Evolutionary conservation across 2,888 invertebrate species (phyloP).

Genomic region (Eupithecia dodoneata): DNA sequence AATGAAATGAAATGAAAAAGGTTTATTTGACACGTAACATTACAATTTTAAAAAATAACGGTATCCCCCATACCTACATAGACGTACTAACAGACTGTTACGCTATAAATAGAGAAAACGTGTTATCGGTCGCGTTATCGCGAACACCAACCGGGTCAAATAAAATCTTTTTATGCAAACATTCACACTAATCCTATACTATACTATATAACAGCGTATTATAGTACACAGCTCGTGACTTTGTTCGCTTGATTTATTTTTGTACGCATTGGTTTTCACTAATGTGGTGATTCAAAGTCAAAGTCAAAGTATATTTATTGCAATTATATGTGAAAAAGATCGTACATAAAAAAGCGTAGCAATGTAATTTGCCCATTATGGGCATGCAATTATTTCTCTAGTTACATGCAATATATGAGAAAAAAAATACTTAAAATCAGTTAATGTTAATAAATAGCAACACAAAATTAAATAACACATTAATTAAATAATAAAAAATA

Average conservation of each 20-base stretch:
- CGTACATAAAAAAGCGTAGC: too few relatives aligned
- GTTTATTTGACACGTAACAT: too few relatives aligned
- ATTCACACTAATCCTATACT: background rate
- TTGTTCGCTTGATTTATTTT: background rate
- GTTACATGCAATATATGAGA: too few relatives aligned
- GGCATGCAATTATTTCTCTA: too few relatives aligned
- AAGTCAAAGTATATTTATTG: too few relatives aligned
- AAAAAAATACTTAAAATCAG: too few relatives aligned
- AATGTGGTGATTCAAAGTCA: background rate
- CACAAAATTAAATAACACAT: too few relatives aligned
- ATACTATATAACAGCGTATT: background rate
- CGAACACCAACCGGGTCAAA: background rate
- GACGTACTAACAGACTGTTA: background rate
- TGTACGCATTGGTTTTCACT: background rate
- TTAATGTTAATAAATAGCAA: too few relatives aligned
- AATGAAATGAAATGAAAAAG: too few relatives aligned
- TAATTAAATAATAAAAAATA: too few relatives aligned
- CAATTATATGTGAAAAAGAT: too few relatives aligned
- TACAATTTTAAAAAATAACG: background rate
- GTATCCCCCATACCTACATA: background rate
- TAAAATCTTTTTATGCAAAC: constrained; percentile 2
- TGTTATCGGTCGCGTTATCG: background rate
- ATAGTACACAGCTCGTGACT: background rate
- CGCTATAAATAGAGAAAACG: background rate
- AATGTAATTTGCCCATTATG: too few relatives aligned